Evolutionary conservation across 1,140 invertebrate genomes (phyloP).

Genomic region (Ceratosolen fusciceps): DNA sequence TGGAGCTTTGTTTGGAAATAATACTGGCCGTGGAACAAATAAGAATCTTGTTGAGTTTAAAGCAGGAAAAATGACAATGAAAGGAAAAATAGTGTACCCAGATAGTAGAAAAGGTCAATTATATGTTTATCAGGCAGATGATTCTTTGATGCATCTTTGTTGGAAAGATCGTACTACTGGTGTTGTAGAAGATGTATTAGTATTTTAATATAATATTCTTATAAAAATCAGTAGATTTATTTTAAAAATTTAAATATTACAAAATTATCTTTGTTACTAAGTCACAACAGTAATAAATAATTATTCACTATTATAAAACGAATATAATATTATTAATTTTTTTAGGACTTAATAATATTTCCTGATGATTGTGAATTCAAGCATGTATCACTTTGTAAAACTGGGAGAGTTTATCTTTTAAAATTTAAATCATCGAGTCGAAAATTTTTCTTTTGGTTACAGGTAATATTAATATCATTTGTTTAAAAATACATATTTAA

Average conservation of each 20-base stretch:
- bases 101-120: slow-evolving; percentile 96
- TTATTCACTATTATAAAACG: background rate
- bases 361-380: slow-evolving; percentile 99
- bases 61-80: slow-evolving; percentile 96
- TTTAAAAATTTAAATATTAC: slow-evolving; percentile 12
- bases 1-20: slow-evolving; percentile 81
- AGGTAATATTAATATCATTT: slow-evolving; percentile 75
- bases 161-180: slow-evolving; percentile 94
- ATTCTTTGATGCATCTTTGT: slow-evolving; percentile 97
- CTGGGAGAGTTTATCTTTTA: slow-evolving; percentile 94
- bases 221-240: background rate
- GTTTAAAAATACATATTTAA: slow-evolving; percentile 25
- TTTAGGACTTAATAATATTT: slow-evolving; percentile 96
- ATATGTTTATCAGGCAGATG: slow-evolving; percentile 96
- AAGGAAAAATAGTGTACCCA: slow-evolving; percentile 94
- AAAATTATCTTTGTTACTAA: background rate
- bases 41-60: slow-evolving; percentile 96
- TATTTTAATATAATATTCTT: background rate
- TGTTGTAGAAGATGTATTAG: slow-evolving; percentile 81
- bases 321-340: no score
- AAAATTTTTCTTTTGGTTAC: slow-evolving; percentile 98
- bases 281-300: background rate
- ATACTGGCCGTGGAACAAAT: slow-evolving; percentile 80
- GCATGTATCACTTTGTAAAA: slow-evolving; percentile 93
- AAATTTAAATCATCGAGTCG: slow-evolving; percentile 95